A percentile compares a stretch with the other conserved stretches of the same genome.
Evolutionary conservation across 2,113 vertebrate genomes (phyloP).

Genomic region (Entelurus aequoreus): DNA sequence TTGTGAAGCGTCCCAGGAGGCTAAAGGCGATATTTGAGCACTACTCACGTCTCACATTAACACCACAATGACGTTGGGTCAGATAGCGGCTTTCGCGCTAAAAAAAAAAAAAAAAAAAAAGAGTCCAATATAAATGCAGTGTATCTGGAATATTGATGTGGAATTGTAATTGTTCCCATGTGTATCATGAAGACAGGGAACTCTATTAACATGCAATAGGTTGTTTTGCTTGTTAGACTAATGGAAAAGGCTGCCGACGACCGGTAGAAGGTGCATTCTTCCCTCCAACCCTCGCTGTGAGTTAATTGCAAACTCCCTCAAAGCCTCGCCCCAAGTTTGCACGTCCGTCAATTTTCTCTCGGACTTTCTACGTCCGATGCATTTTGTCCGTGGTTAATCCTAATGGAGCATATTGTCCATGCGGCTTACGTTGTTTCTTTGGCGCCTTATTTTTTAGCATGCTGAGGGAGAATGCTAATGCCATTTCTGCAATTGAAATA

Average conservation of each 20-base stretch:
- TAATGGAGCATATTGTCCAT: constrained; percentile 65
- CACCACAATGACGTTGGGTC: constrained; percentile 29
- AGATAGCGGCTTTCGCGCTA: constrained; percentile 16
- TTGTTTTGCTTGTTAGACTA: constrained; percentile 71
- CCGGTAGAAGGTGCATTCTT: constrained; percentile 56
- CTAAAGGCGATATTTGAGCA: constrained; percentile 25
- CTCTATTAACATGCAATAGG: constrained; percentile 68
- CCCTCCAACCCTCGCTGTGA: constrained; percentile 44
- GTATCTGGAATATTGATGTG: constrained; percentile 54
- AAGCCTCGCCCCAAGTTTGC: constrained; percentile 53
- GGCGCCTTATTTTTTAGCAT: too few relatives aligned
- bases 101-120: not conserved
- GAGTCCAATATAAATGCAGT: not conserved
- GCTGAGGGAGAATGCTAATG: constrained; percentile 60
- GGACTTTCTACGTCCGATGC: constrained; percentile 46
- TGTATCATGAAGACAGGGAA: constrained; percentile 65
- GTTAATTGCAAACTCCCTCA: constrained; percentile 63
- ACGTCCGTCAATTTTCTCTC: constrained; percentile 57
- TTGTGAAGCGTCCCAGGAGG: not conserved
- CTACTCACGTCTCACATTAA: constrained; percentile 38
- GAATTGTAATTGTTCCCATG: constrained; percentile 61
- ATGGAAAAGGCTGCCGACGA: constrained; percentile 56
- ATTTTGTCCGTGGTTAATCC: constrained; percentile 63
- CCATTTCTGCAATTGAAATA: constrained; percentile 63
- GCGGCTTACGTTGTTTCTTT: constrained; percentile 60